phyloP scores from a whole-genome alignment of 1,140 invertebrate genomes.

The Drosophila ogumai region DNA sequence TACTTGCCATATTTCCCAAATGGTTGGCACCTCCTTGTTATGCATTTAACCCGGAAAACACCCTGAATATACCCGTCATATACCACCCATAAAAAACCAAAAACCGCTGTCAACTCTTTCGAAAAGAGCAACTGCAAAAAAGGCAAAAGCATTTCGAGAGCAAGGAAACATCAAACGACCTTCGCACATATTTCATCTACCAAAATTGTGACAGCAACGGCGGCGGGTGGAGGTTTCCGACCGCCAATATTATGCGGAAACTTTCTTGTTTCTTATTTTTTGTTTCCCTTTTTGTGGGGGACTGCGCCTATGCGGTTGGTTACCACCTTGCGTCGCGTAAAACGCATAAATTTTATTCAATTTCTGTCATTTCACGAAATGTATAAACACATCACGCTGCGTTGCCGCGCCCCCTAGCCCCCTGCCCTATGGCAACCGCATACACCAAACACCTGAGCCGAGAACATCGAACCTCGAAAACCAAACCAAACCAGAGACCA shows the following conservation, averaged over 20 bases:
- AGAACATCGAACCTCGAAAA: constrained; percentile 44
- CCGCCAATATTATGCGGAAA: constrained; percentile 43
- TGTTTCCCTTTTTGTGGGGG: constrained; percentile 3
- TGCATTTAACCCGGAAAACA: constrained; percentile 37
- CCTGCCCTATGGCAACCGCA: constrained; percentile 27
- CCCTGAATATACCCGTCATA: constrained; percentile 1
- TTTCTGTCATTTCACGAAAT: constrained; percentile 80
- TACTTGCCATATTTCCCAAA: not conserved
- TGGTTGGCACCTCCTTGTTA: constrained; percentile 20
- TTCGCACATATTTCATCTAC: constrained; percentile 69
- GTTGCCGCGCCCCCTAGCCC: constrained; percentile 5
- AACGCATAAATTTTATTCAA: constrained; percentile 81
- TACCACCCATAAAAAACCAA: not conserved
- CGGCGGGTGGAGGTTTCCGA: constrained; percentile 1
- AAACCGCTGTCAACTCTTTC: constrained; percentile 30
- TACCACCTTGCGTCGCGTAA: constrained; percentile 36
- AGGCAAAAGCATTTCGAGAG: constrained; percentile 2
- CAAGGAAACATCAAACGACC: constrained; percentile 54
- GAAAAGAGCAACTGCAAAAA: constrained; percentile 6
- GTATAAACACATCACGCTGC: constrained; percentile 76
- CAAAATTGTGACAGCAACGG: constrained; percentile 40
- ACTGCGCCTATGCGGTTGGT: constrained; percentile 61
- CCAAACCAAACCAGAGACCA: constrained; percentile 30
- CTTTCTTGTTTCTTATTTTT: constrained; percentile 16
- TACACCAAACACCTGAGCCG: constrained; percentile 51